Base-by-base conservation (phyloP, 2,888 invertebrate species). In the Athripsodes cinereus region DNA sequence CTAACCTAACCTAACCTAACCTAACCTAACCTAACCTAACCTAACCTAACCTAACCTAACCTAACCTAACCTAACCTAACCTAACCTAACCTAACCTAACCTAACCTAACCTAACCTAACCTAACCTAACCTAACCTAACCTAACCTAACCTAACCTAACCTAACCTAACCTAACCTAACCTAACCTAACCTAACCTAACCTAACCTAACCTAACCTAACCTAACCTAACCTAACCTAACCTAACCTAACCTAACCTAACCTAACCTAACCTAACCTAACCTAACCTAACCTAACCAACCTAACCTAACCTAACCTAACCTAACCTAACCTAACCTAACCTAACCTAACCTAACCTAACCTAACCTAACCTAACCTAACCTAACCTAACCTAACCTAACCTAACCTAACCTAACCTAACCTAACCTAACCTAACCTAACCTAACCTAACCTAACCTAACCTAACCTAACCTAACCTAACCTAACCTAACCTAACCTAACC, bases 41-140 rank as follows among this genome's bases (percentile, higher is more conserved):
- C 55, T 55, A 55, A 55, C 55, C 53, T 53, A 64, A 63, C 63
- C 18, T 31, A 31, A 46, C 46, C 46, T 46, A 46, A 46, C 46
- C 46, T 46, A 46, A 46, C 63, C 31, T 62, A 63, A 64, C 46
- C 46, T 46, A 46, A 46, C 46, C 46, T 46, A 46, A 46, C 46
- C 46, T 46, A 46, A 46, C 46, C 46, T 46, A 46, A 46, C 31
- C 31, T 31, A 31, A 31, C 31, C 31, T 31, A 31, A 31, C 31
- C 31, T 31, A 31, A 31, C 31, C 31, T 31, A 31, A 31, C 31
- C 31, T 31, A 31, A 31, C 31, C 31, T 31, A 8, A 31, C 6
- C 31, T 11, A 8, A 31, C 6, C 31, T 11, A 8, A 31, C 6
- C 31, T 11, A 8, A 31, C 6, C 31, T 31, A 31, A 31, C 31